Evolutionary conservation across 2,797 vertebrate species (phyloP).

Genomic region (Crossoptilon crossoptilon): DNA sequence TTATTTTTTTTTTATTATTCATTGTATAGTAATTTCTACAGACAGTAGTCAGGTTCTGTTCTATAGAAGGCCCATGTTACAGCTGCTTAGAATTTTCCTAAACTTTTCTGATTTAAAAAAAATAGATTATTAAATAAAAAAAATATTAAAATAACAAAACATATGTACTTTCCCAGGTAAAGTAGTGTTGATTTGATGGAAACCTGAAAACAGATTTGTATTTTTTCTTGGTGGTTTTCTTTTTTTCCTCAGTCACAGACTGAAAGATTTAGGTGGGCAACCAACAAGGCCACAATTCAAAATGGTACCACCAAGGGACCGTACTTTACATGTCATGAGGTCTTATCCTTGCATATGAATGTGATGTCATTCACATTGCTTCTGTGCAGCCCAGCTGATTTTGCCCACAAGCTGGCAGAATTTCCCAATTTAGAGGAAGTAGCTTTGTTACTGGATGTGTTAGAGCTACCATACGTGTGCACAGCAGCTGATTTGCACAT

Average conservation of each 20-base stretch:
- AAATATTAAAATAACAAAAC: neutral
- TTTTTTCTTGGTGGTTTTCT: neutral
- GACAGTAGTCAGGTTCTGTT: neutral
- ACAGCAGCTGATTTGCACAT: neutral
- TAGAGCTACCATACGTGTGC: neutral
- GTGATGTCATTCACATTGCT: neutral
- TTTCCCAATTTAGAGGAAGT: neutral
- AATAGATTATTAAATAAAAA: neutral
- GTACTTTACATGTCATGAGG: neutral
- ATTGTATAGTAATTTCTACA: neutral
- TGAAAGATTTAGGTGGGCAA: neutral
- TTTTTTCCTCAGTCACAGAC: neutral
- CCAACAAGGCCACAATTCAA: neutral
- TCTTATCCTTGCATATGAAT: neutral
- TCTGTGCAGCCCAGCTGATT: neutral
- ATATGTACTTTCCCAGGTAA: neutral
- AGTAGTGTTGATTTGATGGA: neutral
- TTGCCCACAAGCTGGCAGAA: slow-evolving; percentile 2
- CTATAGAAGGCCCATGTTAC: neutral
- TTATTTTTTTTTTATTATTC: neutral
- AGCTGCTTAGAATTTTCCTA: neutral
- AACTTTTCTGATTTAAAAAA: neutral
- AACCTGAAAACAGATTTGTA: neutral
- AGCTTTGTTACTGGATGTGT: neutral
- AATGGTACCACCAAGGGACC: neutral